phyloP scores from a whole-genome alignment of 2,888 invertebrate species.

The Pheosia tremula region DNA sequence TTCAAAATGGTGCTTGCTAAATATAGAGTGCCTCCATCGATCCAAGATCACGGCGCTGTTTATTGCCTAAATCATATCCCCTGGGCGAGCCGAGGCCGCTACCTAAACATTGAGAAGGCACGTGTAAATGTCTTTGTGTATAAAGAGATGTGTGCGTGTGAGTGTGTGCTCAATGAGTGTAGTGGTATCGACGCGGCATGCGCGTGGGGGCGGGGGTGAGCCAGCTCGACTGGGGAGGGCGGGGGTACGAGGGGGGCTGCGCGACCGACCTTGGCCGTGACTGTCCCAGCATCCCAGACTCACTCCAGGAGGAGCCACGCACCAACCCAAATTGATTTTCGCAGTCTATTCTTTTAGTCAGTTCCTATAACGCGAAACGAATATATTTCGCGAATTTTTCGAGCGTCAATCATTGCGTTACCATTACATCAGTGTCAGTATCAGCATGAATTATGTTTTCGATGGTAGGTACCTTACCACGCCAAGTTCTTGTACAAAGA shows the following conservation, averaged over 20 bases:
- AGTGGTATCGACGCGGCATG: slow-evolving; percentile 54
- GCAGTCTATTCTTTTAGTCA: slow-evolving; percentile 40
- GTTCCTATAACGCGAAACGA: slow-evolving; percentile 18
- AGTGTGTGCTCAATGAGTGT: slow-evolving; percentile 63
- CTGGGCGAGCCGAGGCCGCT: slow-evolving; percentile 18
- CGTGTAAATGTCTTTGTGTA: slow-evolving; percentile 39
- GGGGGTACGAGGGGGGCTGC: slow-evolving; percentile 40
- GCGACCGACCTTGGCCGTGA: slow-evolving; percentile 82
- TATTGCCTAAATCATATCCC: slow-evolving; percentile 36
- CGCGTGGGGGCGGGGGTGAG: slow-evolving; percentile 36
- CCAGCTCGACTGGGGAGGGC: slow-evolving; percentile 22
- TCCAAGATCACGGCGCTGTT: slow-evolving; percentile 39
- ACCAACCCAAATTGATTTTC: slow-evolving; percentile 70
- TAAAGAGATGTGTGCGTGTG: slow-evolving; percentile 38
- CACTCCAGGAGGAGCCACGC: slow-evolving; percentile 58
- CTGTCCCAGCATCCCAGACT: slow-evolving; percentile 54
- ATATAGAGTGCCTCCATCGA: slow-evolving; percentile 41
- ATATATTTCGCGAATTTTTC: not conserved
- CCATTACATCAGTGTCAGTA: not conserved
- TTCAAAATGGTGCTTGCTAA: slow-evolving; percentile 21
- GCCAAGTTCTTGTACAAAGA: not conserved
- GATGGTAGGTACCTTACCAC: not conserved
- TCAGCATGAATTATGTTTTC: not conserved
- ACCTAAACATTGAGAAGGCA: slow-evolving; percentile 36
- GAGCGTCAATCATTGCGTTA: not conserved